A percentile compares a stretch with the other conserved stretches of the same genome.
phyloP scores from a whole-genome alignment of 2,797 vertebrate species.

The Sebastes cheni region DNA sequence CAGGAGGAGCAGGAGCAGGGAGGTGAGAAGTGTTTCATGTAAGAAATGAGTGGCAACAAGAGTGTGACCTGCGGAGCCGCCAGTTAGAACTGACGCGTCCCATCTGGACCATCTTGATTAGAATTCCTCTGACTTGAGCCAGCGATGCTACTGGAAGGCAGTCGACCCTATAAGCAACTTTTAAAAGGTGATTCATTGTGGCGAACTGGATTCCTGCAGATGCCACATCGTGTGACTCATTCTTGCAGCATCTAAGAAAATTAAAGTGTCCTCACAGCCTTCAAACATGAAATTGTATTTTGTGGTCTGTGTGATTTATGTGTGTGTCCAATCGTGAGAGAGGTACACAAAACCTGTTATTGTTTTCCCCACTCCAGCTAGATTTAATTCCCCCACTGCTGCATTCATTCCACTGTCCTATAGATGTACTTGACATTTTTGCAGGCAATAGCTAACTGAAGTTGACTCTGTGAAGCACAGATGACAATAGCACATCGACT shows the following conservation, averaged over 20 bases:
- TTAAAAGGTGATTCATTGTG: conserved; percentile 37
- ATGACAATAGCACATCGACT: conserved; percentile 15
- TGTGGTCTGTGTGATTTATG: neutral
- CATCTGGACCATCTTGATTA: conserved; percentile 50
- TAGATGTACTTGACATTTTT: conserved; percentile 52
- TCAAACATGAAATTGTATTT: conserved; percentile 12
- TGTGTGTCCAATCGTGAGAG: neutral
- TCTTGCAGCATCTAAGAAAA: neutral
- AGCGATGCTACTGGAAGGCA: conserved; percentile 13
- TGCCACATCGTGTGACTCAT: conserved; percentile 33
- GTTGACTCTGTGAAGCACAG: conserved; percentile 41
- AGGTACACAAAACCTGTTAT: neutral
- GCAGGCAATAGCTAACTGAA: conserved; percentile 20
- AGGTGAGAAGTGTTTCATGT: neutral
- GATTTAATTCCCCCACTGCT: neutral
- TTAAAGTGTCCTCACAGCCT: conserved; percentile 7
- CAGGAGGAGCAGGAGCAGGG: neutral
- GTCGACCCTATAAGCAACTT: neutral
- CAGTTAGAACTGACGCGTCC: conserved; percentile 24
- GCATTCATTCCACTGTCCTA: neutral
- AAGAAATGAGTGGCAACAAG: conserved; percentile 9
- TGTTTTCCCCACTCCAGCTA: neutral
- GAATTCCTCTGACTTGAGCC: conserved; percentile 12
- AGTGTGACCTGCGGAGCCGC: neutral
- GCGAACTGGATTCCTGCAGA: conserved; percentile 27